These are phyloP conservation scores for Ceramica pisi DNA, from an alignment of 2,888 invertebrate genomes.

Conservation along the genomic window DNA sequence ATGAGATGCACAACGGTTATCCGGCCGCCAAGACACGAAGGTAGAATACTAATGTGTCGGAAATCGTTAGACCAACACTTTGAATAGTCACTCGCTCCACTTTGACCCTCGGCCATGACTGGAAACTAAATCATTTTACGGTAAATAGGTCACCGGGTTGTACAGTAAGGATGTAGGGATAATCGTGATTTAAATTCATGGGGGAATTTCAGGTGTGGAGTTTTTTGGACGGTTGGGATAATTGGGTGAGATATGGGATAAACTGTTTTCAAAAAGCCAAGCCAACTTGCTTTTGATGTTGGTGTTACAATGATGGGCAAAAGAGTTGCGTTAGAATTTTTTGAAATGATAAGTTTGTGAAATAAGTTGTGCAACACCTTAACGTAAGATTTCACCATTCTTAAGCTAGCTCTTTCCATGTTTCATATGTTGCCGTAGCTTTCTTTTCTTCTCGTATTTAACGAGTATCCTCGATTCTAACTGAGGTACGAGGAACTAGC, in stretches of 20 bases:
- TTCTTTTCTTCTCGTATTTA: too few species aligned
- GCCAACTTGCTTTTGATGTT: neutral
- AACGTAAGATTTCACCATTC: too few species aligned
- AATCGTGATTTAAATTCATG: conserved; percentile 57
- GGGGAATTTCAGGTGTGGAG: conserved; percentile 40
- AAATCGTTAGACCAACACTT: conserved; percentile 65
- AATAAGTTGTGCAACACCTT: too few species aligned
- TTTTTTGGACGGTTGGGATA: conserved; percentile 21
- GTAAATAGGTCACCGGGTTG: conserved; percentile 60
- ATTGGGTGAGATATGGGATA: neutral
- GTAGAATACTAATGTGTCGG: conserved; percentile 62
- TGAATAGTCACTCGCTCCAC: conserved; percentile 59
- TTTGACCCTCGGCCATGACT: conserved; percentile 61
- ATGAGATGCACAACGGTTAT: conserved; percentile 51
- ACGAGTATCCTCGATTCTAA: too few species aligned
- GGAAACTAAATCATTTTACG: conserved; percentile 63
- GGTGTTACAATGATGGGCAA: neutral
- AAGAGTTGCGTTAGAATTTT: neutral
- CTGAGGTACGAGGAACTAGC: too few species aligned
- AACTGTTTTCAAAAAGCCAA: neutral
- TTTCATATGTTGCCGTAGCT: too few species aligned
- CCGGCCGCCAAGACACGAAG: conserved; percentile 42
- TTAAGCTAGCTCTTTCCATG: too few species aligned
- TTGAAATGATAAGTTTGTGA: neutral
- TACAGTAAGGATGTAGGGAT: conserved; percentile 30